Evolutionary conservation across 2,888 invertebrate species (phyloP).

Genomic region (Dromius quadrimaculatus): DNA sequence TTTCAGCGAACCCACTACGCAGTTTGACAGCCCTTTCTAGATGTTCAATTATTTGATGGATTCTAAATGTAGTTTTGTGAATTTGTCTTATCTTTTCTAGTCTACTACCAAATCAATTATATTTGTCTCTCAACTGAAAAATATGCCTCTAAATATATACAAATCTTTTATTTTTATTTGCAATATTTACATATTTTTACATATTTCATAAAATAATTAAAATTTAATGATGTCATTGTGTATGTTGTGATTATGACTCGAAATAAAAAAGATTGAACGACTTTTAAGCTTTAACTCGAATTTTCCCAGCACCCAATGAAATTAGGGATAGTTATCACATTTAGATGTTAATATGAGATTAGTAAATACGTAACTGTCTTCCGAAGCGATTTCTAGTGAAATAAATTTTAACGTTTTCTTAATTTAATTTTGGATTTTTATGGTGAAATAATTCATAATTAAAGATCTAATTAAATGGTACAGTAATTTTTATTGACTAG

Average conservation of each 20-base stretch:
- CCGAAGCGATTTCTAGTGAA: no score
- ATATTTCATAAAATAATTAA: conserved; percentile 39
- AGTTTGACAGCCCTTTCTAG: conserved; percentile 61
- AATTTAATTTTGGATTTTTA: no score
- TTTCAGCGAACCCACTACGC: conserved; percentile 70
- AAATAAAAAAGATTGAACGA: conserved; percentile 41
- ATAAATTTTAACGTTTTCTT: no score
- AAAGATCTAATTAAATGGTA: no score
- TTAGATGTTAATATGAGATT: no score
- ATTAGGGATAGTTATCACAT: no score
- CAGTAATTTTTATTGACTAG: no score
- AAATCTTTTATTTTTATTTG: conserved; percentile 44
- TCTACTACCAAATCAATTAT: conserved; percentile 28
- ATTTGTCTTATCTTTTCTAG: conserved; percentile 40
- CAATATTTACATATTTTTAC: conserved; percentile 51
- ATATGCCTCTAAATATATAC: conserved; percentile 31
- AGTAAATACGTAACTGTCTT: no score
- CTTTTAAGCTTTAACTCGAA: conserved; percentile 11
- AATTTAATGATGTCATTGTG: conserved; percentile 22
- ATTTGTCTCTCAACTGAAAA: conserved; percentile 22
- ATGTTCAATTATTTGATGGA: conserved; percentile 27
- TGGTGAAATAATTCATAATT: no score
- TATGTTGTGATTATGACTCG: conserved; percentile 39
- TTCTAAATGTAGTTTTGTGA: conserved; percentile 28
- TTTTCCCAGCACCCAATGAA: conserved; percentile 24